A percentile compares a stretch with the other conserved stretches of the same genome.
Evolutionary conservation across 2,797 vertebrate genomes (phyloP).

Genomic region (Oophaga sylvatica): DNA sequence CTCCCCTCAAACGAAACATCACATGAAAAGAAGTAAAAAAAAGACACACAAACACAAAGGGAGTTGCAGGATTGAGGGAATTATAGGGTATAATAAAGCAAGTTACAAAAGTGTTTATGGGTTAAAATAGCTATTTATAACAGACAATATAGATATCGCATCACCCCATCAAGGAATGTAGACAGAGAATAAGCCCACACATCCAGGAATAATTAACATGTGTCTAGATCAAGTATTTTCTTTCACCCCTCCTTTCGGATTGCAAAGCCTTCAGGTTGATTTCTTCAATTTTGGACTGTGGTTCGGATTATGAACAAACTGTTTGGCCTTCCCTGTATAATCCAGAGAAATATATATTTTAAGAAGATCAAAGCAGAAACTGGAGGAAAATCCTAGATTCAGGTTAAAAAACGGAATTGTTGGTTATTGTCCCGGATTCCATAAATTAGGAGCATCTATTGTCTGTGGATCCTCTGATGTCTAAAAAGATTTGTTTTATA

Average conservation of each 20-base stretch:
- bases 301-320: not conserved
- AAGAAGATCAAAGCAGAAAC: not conserved
- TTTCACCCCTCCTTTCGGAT: not conserved
- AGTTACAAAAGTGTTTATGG: no score
- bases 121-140: no score
- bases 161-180: not conserved
- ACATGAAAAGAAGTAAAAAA: no score
- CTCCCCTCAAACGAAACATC: no score
- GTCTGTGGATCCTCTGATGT: not conserved
- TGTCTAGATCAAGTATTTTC: not conserved
- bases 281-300: not conserved
- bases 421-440: not conserved
- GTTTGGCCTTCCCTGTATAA: not conserved
- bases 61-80: no score
- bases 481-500: no score
- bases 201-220: not conserved
- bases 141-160: no score
- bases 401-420: not conserved
- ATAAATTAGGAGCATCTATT: not conserved
- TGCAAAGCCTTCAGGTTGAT: not conserved
- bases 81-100: no score
- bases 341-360: not conserved
- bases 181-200: not conserved
- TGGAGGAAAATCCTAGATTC: not conserved
- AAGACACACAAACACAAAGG: no score